A percentile compares a stretch with the other conserved stretches of the same genome.
Evolutionary conservation across 1,140 invertebrate genomes (phyloP).

Genomic region (Megalopta genalis): DNA sequence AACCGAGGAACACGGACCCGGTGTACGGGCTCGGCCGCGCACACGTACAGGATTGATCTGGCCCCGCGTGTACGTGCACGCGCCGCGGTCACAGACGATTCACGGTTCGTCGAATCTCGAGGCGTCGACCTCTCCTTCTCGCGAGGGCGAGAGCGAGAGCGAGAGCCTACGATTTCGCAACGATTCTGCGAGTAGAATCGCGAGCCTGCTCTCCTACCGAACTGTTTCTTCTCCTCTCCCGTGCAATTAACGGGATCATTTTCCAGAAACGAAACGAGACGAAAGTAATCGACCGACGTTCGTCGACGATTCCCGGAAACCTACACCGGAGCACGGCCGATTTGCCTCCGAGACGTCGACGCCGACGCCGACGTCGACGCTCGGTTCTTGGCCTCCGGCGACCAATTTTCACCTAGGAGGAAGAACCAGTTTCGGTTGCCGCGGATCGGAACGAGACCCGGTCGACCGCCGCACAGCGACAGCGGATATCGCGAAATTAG

Average conservation of each 20-base stretch:
- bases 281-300: no score
- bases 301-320: no score
- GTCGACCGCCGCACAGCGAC: no score
- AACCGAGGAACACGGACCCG: neutral
- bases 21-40: neutral
- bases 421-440: no score
- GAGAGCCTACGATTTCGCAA: slow-evolving; percentile 34
- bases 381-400: no score
- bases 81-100: slow-evolving; percentile 36
- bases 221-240: no score
- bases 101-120: slow-evolving; percentile 50
- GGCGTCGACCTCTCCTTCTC: slow-evolving; percentile 47
- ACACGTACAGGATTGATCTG: slow-evolving; percentile 12
- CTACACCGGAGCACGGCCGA: no score
- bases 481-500: no score
- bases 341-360: no score
- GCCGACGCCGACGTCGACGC: no score
- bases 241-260: neutral
- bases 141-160: slow-evolving; percentile 11
- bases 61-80: neutral
- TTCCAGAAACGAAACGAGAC: neutral
- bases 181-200: neutral
- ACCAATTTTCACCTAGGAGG: no score
- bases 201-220: no score
- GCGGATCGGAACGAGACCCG: neutral